Evolutionary conservation across 2,888 invertebrate species (phyloP).

Genomic region (Pyrochroa serraticornis): DNA sequence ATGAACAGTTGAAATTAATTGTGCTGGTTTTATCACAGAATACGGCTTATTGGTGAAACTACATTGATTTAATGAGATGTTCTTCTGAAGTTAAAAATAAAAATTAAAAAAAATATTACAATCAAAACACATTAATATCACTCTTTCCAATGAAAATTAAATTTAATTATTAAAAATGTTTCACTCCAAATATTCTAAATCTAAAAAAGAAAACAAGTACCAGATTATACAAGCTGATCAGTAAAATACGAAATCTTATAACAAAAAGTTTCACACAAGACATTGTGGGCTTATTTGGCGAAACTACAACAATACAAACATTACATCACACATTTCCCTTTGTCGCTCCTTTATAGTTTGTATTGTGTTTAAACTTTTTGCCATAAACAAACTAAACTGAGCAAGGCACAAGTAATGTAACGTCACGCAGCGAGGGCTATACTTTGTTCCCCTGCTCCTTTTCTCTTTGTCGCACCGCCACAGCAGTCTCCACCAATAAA

Average conservation of each 20-base stretch:
- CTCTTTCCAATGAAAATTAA: slow-evolving; percentile 31
- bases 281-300: slow-evolving; percentile 4
- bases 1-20: slow-evolving; percentile 11
- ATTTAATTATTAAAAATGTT: slow-evolving; percentile 20
- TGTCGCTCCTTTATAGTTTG: slow-evolving; percentile 2
- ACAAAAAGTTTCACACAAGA: slow-evolving; percentile 23
- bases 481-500: slow-evolving; percentile 49
- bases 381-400: slow-evolving; percentile 22
- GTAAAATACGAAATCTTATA: slow-evolving; percentile 18
- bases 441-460: slow-evolving; percentile 46
- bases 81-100: slow-evolving; percentile 18
- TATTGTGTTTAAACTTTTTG: slow-evolving; percentile 19
- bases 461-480: slow-evolving; percentile 49
- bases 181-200: slow-evolving; percentile 18
- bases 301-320: slow-evolving; percentile 13
- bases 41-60: neutral
- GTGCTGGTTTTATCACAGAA: slow-evolving; percentile 21
- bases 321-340: slow-evolving; percentile 12
- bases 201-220: slow-evolving; percentile 12
- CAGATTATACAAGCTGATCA: slow-evolving; percentile 13
- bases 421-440: slow-evolving; percentile 28
- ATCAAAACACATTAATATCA: slow-evolving; percentile 32
- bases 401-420: slow-evolving; percentile 26
- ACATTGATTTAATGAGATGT: slow-evolving; percentile 21
- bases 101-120: slow-evolving; percentile 10